phyloP scores from a whole-genome alignment of 2,888 invertebrate genomes.

The Catocala fraxini region DNA sequence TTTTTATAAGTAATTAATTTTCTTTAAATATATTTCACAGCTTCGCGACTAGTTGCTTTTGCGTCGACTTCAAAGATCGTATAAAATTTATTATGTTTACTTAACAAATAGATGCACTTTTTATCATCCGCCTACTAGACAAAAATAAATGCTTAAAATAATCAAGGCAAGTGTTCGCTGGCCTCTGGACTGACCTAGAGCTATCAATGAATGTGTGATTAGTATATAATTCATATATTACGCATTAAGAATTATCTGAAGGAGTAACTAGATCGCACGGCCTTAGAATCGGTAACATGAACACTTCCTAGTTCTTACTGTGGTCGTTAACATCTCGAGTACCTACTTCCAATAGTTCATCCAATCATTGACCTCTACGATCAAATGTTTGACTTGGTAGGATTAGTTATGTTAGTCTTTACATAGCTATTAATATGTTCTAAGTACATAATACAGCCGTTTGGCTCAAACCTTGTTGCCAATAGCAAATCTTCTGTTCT shows the following conservation, averaged over 20 bases:
- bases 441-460: too few species aligned
- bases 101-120: constrained; percentile 69
- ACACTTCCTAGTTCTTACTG: constrained; percentile 52
- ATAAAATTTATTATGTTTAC: constrained; percentile 69
- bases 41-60: constrained; percentile 20
- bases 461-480: too few species aligned
- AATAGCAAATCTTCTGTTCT: too few species aligned
- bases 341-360: constrained; percentile 29
- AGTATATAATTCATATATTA: constrained; percentile 62
- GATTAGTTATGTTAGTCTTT: constrained; percentile 10
- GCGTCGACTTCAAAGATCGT: constrained; percentile 62
- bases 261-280: constrained; percentile 50
- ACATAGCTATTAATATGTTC: not conserved
- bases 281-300: constrained; percentile 42
- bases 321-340: constrained; percentile 41
- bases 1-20: constrained; percentile 23
- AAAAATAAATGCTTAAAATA: constrained; percentile 69
- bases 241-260: constrained; percentile 56
- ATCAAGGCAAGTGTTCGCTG: constrained; percentile 68
- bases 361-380: constrained; percentile 47
- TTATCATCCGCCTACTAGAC: constrained; percentile 58
- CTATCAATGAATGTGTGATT: constrained; percentile 64
- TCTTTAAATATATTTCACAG: constrained; percentile 41
- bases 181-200: constrained; percentile 73
- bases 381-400: constrained; percentile 27